Evolutionary conservation across 2,113 vertebrate genomes (phyloP), one percentile per base, ranked within the genome.

Genomic region (Syngnathus floridae): DNA sequence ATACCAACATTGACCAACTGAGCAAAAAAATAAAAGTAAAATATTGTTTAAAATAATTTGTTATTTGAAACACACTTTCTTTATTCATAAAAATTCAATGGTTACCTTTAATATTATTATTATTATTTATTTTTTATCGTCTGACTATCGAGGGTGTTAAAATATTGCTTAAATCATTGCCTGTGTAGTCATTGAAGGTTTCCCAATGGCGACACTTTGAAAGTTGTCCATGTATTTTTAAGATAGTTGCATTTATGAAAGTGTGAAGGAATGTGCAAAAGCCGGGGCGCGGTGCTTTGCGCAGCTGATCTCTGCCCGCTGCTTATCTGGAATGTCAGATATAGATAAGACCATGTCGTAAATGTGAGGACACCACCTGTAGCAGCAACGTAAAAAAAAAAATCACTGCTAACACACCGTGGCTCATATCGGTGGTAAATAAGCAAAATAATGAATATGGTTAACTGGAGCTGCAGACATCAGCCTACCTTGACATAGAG

Each of bases 401-500:
- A 31, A 31, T 31, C 26, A 31, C 26, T 31, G 26, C 26, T 31
- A 31, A 31, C 26, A 31, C 13, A 35, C 14, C 26, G 1, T 19
- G 3, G 19, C 19, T n/a, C 48, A 19, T 45, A 14, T 45, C 43
- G 4, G 26, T 45, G 43, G 12, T 4, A 45, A 45, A 16, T 45
- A 45, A 45, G 43, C 43, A 16, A 4, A 45, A 45, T 14, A 45
- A 45, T 45, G 43, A 45, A 45, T 45, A 45, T 45, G 5, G 11
- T 55, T 12, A 55, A 22, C 52, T 55, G 57, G 37, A 46, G 3
- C 13, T 41, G 58, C 48, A n/a, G 40, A 64, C 17, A 2, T 37
- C 19, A 4, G 54, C 77, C 79, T 67, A 91, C 90, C 90, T 89
- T 91, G 59, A 89, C 86, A 41, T 81, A 91, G 36, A 91, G 84